Evolutionary conservation across 2,113 vertebrate genomes (phyloP).

Genomic region (Leptobrachium leishanense): DNA sequence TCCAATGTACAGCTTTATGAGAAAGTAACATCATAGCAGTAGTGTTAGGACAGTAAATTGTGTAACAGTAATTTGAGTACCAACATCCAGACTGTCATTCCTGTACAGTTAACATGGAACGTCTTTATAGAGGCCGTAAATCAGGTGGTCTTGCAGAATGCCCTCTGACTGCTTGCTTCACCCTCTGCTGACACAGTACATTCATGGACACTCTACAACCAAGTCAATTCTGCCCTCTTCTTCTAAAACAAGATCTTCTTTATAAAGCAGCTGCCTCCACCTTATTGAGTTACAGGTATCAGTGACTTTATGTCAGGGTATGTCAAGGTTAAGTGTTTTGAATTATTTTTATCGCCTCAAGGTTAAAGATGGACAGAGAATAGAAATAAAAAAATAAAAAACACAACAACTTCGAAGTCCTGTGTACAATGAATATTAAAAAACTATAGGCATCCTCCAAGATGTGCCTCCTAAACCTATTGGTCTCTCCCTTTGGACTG

Average conservation of each 20-base stretch:
- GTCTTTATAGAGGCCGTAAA: slow-evolving; percentile 18
- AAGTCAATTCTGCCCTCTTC: slow-evolving; percentile 20
- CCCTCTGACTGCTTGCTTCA: slow-evolving; percentile 22
- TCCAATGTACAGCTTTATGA: not conserved
- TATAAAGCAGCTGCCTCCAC: slow-evolving; percentile 37
- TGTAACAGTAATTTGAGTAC: not conserved
- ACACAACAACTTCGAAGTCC: too few relatives aligned
- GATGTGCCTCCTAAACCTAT: too few relatives aligned
- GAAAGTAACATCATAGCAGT: not conserved
- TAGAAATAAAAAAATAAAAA: too few relatives aligned
- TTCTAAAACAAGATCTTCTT: slow-evolving; percentile 21
- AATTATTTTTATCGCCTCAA: slow-evolving; percentile 4
- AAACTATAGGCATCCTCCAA: too few relatives aligned
- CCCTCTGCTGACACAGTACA: slow-evolving; percentile 30
- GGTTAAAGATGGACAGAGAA: slow-evolving; percentile 9
- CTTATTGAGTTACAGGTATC: slow-evolving; percentile 16
- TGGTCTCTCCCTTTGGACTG: too few relatives aligned
- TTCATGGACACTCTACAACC: slow-evolving; percentile 36
- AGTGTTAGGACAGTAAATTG: not conserved
- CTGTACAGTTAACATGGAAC: slow-evolving; percentile 10
- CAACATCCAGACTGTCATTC: slow-evolving; percentile 8
- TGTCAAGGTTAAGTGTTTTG: slow-evolving; percentile 20
- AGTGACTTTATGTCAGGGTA: slow-evolving; percentile 15
- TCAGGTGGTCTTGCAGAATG: slow-evolving; percentile 2
- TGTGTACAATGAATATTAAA: too few relatives aligned